Base-by-base conservation (phyloP, 1,140 invertebrate genomes). In the Platorchestia sp. region DNA sequence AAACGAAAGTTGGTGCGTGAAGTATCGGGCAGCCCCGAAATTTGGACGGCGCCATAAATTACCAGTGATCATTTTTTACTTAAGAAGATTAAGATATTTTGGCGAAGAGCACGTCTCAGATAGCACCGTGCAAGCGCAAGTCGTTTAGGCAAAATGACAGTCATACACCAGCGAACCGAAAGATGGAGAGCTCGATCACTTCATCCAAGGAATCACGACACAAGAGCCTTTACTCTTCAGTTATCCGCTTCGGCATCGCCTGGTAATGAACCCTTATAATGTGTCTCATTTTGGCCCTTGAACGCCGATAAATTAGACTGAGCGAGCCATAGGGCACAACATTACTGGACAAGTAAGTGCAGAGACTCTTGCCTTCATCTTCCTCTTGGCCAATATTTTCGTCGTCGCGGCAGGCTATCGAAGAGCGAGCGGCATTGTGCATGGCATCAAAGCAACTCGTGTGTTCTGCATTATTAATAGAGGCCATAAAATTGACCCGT, bases 401-500 rank as follows among this genome's bases (percentile, higher is more conserved):
- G n/a, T 41, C 87, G 87, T 5, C 87, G 36, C 87, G 87, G 43
- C 87, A 89, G 43, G 87, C 87, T 44, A 44, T 89, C 87, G 87
- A 41, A 89, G 87, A 89, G 87, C 87, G 87, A 89, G 87, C 87
- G 87, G 87, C 87, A 19, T 42, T 42, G 87, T 89, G 59, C 59
- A 75, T 75, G 41, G 87, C 87, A 89, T 89, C 87, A 89, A 89
- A 89, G 87, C 87, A 89, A 89, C n/a, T 89, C 41, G 87, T 89
- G 87, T 44, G 87, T 89, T 44, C 87, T 89, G 87, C 41, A 89
- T 89, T 89, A 89, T 89, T 89, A 89, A 89, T 89, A 44, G 87
- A 89, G 87, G 87, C 87, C 87, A 89, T 89, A 89, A 89, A 42
- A 89, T 89, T 89, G 87, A 89, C 87, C 87, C 87, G 87, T 89